Conservation (phyloP, 2,113 vertebrate genomes). For the Asarcornis scutulata region DNA sequence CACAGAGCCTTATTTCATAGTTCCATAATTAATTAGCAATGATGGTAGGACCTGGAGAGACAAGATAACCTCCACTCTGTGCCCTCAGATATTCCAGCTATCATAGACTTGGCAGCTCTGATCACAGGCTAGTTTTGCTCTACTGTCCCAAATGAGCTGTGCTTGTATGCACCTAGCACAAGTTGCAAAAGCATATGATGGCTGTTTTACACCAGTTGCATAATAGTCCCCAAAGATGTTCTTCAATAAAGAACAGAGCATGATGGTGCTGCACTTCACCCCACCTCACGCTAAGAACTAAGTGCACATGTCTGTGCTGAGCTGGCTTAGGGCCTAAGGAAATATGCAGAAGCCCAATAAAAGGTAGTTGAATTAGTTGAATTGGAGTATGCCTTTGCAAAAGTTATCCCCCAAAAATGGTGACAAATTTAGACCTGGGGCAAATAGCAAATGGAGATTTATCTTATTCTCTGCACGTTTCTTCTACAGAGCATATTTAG, state of each 20-base stretch:
- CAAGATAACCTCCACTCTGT: not conserved
- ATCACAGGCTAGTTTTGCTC: not conserved
- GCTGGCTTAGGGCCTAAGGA: not conserved
- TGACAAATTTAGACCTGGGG: not conserved
- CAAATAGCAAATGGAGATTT: not conserved
- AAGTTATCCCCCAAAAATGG: not conserved
- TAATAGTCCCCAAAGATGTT: not conserved
- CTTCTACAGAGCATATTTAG: not conserved
- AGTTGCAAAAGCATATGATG: not conserved
- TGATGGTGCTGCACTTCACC: not conserved
- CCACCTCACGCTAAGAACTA: not conserved
- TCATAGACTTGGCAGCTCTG: not conserved
- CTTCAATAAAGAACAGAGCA: not conserved
- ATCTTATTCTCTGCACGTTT: not conserved
- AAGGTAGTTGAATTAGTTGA: not conserved
- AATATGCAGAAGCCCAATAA: not conserved
- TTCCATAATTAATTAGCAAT: not conserved
- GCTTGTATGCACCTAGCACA: not conserved
- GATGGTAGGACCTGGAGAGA: not conserved
- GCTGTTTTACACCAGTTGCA: not conserved
- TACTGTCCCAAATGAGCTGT: not conserved
- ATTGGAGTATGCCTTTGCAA: not conserved
- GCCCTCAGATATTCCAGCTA: not conserved
- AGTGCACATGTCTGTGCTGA: not conserved
- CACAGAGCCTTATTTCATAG: not conserved